Evolutionary conservation across 2,113 vertebrate genomes (phyloP).

Genomic region (Campylomormyrus numenius): DNA sequence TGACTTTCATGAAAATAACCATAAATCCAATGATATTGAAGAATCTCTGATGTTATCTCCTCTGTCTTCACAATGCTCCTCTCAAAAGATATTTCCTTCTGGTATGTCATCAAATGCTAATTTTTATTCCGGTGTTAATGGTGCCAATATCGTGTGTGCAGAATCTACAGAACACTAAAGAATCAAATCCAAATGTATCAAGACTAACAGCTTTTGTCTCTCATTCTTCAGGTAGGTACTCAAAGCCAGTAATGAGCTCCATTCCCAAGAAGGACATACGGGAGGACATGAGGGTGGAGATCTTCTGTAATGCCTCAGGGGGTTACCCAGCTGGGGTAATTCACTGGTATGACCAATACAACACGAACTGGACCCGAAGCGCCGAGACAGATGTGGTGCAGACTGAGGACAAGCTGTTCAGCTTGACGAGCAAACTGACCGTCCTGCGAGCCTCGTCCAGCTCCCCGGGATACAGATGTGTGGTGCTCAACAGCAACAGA

Average conservation of each 20-base stretch:
- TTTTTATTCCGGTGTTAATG: not conserved
- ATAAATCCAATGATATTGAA: not conserved
- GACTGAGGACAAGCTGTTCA: constrained; percentile 24
- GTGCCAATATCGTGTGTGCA: not conserved
- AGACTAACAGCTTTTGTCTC: not conserved
- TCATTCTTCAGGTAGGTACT: constrained; percentile 45
- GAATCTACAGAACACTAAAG: not conserved
- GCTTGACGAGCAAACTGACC: constrained; percentile 40
- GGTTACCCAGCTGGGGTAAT: constrained; percentile 51
- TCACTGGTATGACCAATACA: constrained; percentile 39
- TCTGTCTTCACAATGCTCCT: not conserved
- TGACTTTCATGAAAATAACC: not conserved
- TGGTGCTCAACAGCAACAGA: constrained; percentile 33
- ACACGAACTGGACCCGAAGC: not conserved
- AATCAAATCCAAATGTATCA: not conserved
- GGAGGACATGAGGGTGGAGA: not conserved
- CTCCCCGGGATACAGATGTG: constrained; percentile 28
- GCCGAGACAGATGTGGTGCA: accelerated
- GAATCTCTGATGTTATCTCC: not conserved
- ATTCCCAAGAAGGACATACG: not conserved
- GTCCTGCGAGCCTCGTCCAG: accelerated
- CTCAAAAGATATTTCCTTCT: not conserved
- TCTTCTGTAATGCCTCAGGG: constrained; percentile 38
- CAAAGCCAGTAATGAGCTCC: not conserved
- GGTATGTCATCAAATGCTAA: too few species aligned